Evolutionary conservation across 2,113 vertebrate genomes (phyloP), one percentile per base, ranked within the genome.

Genomic region (Dendropsophus ebraccatus): DNA sequence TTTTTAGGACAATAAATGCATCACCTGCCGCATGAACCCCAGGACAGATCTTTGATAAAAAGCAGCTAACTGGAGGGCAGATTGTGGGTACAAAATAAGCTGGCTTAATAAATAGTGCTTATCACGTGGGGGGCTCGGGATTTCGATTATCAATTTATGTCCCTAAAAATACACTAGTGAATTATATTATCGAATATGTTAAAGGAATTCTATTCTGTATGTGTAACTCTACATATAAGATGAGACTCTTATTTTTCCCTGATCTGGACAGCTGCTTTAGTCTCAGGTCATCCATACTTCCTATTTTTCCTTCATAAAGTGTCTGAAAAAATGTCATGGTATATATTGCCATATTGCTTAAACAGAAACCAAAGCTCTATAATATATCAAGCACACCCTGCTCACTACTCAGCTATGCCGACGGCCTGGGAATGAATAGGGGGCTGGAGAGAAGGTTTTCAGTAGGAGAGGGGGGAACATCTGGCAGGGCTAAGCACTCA

Each of bases 341-440:
- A 21, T 14, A 65, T 65, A 16, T 65, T 30, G 74, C 10, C 47
- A 16, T 78, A 54, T 32, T 21, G 49, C 30, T 7, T 35, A 54
- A 30, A 56, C 49, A 54, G 49, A 14, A 54, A 54, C 28, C 14
- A 21, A 5, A 3, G 30, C 37, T 45, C 37, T 45, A 19, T 19
- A 35, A 37, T 35, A 69, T 21, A 69, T 69, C 79, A 21, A 81
- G 79, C 60, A 67, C 56, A 69, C 45, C 56, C 80, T 23, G 25
- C 3, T 82, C 80, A 69, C 69, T 82, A 69, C 10, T 19, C 81
- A n/a, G 81, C 37, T 37, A 54, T 52, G 21, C 62, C 17, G 28
- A 50, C 10, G 14, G 81, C 49, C 37, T 81, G 78, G 35, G 58
- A 79, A 79, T 58, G 21, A 37, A 37, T 21, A 58, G 32, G 13